phyloP scores from a whole-genome alignment of 2,888 invertebrate genomes.

The Physocephala rufipes region DNA sequence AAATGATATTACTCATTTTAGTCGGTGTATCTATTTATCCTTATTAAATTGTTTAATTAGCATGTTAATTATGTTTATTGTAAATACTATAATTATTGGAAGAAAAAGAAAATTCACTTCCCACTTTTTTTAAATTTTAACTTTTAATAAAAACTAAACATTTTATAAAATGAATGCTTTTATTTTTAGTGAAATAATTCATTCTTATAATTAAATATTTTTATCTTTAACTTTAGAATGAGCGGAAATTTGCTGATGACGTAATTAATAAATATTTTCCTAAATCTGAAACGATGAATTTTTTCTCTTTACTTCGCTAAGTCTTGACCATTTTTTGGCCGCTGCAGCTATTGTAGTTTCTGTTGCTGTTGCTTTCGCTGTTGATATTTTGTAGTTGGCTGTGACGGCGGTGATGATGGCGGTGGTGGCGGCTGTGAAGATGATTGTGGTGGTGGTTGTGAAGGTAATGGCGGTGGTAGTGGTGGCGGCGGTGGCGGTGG shows the following conservation, averaged over 20 bases:
- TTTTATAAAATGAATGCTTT: slow-evolving; percentile 27
- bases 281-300: slow-evolving; percentile 23
- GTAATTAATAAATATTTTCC: slow-evolving; percentile 19
- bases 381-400: neutral
- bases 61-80: slow-evolving; percentile 18
- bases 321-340: no score
- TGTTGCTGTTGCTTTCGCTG: slow-evolving; percentile 8
- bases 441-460: slow-evolving; percentile 44
- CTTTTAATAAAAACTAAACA: slow-evolving; percentile 34
- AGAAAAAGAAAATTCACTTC: slow-evolving; percentile 15
- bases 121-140: slow-evolving; percentile 29
- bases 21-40: neutral
- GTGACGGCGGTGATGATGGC: slow-evolving; percentile 19
- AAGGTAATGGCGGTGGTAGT: slow-evolving; percentile 45
- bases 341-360: no score
- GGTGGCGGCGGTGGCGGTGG: slow-evolving; percentile 44
- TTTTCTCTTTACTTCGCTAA: slow-evolving; percentile 10
- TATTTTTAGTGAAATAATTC: slow-evolving; percentile 20
- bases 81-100: slow-evolving; percentile 31
- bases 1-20: no score
- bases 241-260: slow-evolving; percentile 36
- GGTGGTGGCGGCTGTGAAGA: slow-evolving; percentile 30
- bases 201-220: neutral
- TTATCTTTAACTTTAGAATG: slow-evolving; percentile 18
- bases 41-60: slow-evolving; percentile 2